A percentile compares a stretch with the other conserved stretches of the same genome.
Evolutionary conservation across 1,140 invertebrate species (phyloP).

Genomic region (Procambarus clarkii): DNA sequence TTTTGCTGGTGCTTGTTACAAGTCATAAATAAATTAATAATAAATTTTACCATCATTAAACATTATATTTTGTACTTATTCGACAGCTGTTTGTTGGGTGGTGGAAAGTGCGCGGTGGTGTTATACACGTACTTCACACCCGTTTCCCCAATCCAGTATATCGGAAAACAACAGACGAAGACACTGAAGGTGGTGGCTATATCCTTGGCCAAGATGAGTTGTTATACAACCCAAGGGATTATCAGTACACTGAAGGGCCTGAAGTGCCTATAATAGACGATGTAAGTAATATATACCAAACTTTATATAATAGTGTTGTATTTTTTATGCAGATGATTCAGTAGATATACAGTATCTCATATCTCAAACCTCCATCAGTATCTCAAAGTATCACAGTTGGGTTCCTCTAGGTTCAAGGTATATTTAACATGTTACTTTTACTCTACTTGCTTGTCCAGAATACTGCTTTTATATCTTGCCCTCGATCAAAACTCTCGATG

Average conservation of each 20-base stretch:
- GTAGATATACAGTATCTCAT: too few species aligned
- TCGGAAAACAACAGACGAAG: conserved; percentile 54
- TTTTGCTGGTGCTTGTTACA: too few species aligned
- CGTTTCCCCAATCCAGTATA: conserved; percentile 66
- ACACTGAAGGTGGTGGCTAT: conserved; percentile 54
- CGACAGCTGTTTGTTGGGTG: conserved; percentile 38
- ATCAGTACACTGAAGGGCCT: conserved; percentile 11
- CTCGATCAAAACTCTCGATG: too few species aligned
- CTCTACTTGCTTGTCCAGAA: too few species aligned
- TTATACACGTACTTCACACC: conserved; percentile 30
- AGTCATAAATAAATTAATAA: neutral
- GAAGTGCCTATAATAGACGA: conserved; percentile 30
- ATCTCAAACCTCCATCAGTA: too few species aligned
- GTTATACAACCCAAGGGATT: conserved; percentile 17
- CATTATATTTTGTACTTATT: neutral
- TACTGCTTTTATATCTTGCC: too few species aligned
- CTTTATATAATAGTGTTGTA: neutral
- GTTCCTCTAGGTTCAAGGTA: too few species aligned
- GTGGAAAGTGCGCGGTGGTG: conserved; percentile 7
- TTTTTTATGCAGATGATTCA: too few species aligned
- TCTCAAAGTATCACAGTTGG: too few species aligned
- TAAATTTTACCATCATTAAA: neutral
- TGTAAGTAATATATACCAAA: conserved; percentile 21
- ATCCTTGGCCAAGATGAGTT: conserved; percentile 50
- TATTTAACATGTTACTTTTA: too few species aligned